Conservation (phyloP, 2,113 vertebrate genomes). For the Zeus faber region DNA sequence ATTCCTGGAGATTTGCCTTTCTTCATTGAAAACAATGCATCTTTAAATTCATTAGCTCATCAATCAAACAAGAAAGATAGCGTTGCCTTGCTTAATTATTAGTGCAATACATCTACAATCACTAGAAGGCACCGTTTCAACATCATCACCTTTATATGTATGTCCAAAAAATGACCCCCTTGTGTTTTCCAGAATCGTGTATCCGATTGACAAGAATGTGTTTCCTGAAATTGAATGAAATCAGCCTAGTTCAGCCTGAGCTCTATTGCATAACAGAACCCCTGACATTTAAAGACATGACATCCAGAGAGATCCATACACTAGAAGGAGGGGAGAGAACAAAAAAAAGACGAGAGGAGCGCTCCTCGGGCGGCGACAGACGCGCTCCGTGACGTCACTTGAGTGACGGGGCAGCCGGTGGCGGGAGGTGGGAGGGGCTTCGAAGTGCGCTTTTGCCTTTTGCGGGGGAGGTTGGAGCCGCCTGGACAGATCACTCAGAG, state of each 20-base stretch:
- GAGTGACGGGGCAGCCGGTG: constrained; percentile 62
- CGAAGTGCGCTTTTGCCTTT: constrained; percentile 48
- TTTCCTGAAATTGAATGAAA: background rate
- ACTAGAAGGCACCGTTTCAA: background rate
- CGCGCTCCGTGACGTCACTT: constrained; percentile 55
- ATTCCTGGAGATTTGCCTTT: constrained; percentile 5
- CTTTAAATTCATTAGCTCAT: background rate
- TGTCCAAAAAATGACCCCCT: constrained; percentile 3
- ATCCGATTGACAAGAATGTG: constrained; percentile 9
- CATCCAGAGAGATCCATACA: constrained; percentile 4
- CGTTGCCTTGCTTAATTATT: background rate
- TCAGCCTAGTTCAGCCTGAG: constrained; percentile 12
- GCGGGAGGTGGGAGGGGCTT: constrained; percentile 5
- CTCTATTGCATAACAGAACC: constrained; percentile 12
- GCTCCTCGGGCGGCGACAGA: background rate
- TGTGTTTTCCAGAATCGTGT: background rate
- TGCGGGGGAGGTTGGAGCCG: constrained; percentile 49
- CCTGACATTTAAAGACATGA: constrained; percentile 16
- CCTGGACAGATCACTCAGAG: background rate
- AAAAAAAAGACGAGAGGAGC: background rate
- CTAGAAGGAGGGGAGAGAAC: too few species aligned
- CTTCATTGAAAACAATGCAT: constrained; percentile 1
- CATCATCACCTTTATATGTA: constrained; percentile 3
- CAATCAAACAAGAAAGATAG: background rate
- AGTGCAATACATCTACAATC: too few species aligned